Conservation (phyloP, 1,140 invertebrate genomes). For the Diabrotica undecimpunctata region DNA sequence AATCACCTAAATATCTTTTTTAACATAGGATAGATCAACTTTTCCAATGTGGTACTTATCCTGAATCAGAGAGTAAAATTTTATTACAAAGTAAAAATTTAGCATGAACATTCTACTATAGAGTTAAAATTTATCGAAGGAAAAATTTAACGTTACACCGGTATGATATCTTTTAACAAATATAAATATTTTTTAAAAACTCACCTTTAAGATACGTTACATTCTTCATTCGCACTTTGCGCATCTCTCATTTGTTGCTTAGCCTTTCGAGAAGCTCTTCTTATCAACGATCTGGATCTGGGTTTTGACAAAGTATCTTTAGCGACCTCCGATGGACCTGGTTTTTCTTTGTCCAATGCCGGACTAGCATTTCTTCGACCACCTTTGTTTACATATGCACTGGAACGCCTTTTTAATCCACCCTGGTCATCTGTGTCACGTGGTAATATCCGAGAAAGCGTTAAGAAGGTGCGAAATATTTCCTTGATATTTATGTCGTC, state of each 20-base stretch:
- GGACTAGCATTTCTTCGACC: slow-evolving; percentile 47
- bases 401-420: slow-evolving; percentile 67
- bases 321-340: slow-evolving; percentile 31
- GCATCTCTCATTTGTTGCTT: slow-evolving; percentile 74
- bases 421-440: slow-evolving; percentile 56
- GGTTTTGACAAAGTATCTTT: slow-evolving; percentile 53
- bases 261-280: slow-evolving; percentile 72
- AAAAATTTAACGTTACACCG: no score
- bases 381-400: slow-evolving; percentile 65
- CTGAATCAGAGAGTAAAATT: no score
- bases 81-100: no score
- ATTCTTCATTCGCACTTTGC: slow-evolving; percentile 60
- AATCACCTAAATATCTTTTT: no score
- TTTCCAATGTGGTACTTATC: no score
- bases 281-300: slow-evolving; percentile 70
- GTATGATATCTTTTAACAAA: no score
- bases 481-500: slow-evolving; percentile 75
- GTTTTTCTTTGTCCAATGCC: slow-evolving; percentile 44
- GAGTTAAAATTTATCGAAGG: no score
- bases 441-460: slow-evolving; percentile 63
- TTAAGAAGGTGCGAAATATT: slow-evolving; percentile 68
- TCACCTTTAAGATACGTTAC: slow-evolving; percentile 63
- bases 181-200: no score
- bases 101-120: no score
- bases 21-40: no score